A percentile compares a stretch with the other conserved stretches of the same genome.
Conservation (phyloP, 1,140 invertebrate genomes). For the Gonatopus flavifemur region DNA sequence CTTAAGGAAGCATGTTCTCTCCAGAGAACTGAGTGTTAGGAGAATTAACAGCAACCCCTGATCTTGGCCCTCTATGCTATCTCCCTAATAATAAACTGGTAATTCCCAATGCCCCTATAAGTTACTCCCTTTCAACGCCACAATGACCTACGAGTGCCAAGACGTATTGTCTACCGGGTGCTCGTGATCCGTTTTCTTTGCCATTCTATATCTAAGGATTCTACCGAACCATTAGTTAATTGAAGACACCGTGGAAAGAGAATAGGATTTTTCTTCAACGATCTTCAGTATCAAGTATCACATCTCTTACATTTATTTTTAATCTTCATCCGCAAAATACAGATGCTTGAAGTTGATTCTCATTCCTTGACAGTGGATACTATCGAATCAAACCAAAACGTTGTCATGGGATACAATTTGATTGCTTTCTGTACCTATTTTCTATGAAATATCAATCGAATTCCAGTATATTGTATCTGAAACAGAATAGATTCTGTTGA, state of each 20-base stretch:
- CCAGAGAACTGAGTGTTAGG: constrained; percentile 50
- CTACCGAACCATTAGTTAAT: constrained; percentile 18
- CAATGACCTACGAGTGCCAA: constrained; percentile 52
- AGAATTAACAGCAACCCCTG: constrained; percentile 57
- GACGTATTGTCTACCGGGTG: constrained; percentile 39
- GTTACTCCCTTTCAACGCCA: constrained; percentile 57
- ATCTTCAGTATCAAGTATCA: too few relatives aligned
- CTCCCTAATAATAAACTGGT: constrained; percentile 60
- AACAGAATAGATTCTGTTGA: too few relatives aligned
- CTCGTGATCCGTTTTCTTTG: constrained; percentile 25
- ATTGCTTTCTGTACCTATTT: too few relatives aligned
- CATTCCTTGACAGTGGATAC: too few relatives aligned
- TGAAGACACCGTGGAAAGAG: constrained; percentile 6
- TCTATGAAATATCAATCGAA: too few relatives aligned
- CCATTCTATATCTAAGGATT: not conserved
- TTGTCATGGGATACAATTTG: too few relatives aligned
- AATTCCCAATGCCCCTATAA: constrained; percentile 61
- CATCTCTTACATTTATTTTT: too few relatives aligned
- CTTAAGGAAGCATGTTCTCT: constrained; percentile 53
- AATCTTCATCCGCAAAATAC: too few relatives aligned
- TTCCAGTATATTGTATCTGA: too few relatives aligned
- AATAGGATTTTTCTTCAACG: too few relatives aligned
- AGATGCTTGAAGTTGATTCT: too few relatives aligned
- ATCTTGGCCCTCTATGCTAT: constrained; percentile 53
- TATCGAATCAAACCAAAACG: too few relatives aligned